phyloP scores from a whole-genome alignment of 2,888 invertebrate species.

The Limenitis camilla region DNA sequence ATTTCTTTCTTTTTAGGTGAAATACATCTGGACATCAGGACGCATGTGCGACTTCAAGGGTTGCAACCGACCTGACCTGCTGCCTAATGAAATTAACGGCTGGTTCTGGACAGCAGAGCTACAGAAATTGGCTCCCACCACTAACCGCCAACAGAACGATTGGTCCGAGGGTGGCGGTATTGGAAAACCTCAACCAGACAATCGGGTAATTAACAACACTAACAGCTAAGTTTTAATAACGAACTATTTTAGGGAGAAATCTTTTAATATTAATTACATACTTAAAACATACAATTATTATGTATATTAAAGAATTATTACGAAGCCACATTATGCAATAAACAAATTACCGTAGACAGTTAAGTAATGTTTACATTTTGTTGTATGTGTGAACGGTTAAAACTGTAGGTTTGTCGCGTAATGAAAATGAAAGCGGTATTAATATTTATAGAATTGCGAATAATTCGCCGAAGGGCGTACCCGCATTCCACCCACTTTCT shows the following conservation, averaged over 20 bases:
- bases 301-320: slow-evolving; percentile 28
- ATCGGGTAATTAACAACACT: slow-evolving; percentile 71
- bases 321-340: slow-evolving; percentile 47
- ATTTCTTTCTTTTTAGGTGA: slow-evolving; percentile 68
- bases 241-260: too few species aligned
- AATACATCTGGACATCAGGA: slow-evolving; percentile 94
- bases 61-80: slow-evolving; percentile 88
- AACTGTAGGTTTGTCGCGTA: slow-evolving; percentile 50
- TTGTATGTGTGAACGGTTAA: slow-evolving; percentile 34
- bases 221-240: not conserved
- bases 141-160: slow-evolving; percentile 87
- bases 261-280: too few species aligned
- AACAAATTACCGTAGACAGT: slow-evolving; percentile 50
- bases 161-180: slow-evolving; percentile 92
- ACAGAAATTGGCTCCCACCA: slow-evolving; percentile 88
- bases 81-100: slow-evolving; percentile 86
- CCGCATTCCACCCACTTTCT: slow-evolving; percentile 68
- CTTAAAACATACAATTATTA: not conserved
- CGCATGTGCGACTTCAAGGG: slow-evolving; percentile 93
- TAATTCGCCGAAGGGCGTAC: slow-evolving; percentile 71
- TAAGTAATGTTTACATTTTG: slow-evolving; percentile 56
- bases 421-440: slow-evolving; percentile 67
- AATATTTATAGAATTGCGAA: slow-evolving; percentile 69
- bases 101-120: slow-evolving; percentile 95
- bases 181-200: slow-evolving; percentile 90